Conservation (phyloP, 2,113 vertebrate genomes). For the Sapajus apella region DNA sequence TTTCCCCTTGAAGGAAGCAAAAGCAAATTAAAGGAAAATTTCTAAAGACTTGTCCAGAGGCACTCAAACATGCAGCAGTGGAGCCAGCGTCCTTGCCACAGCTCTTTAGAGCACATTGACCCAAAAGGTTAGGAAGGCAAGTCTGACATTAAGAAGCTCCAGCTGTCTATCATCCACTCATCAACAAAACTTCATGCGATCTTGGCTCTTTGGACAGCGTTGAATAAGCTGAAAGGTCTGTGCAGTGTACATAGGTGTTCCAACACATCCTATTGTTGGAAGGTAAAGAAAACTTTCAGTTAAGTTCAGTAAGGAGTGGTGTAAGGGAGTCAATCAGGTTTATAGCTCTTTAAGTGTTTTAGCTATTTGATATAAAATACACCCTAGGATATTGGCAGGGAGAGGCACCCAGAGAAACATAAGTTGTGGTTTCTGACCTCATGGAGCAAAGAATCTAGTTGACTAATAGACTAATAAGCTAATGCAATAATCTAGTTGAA, state of each 20-base stretch:
- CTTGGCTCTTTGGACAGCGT: neutral
- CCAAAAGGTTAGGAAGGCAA: neutral
- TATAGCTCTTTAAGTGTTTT: neutral
- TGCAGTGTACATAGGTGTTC: accelerated
- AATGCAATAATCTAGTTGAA: neutral
- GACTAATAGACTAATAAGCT: neutral
- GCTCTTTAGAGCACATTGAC: neutral
- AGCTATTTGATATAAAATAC: neutral
- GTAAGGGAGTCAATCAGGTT: neutral
- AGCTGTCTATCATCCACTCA: neutral
- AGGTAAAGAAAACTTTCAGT: neutral
- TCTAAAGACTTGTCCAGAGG: constrained; percentile 47
- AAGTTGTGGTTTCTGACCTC: neutral
- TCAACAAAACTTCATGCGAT: neutral
- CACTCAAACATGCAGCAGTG: neutral
- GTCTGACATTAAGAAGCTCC: neutral
- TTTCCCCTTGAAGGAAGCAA: constrained; percentile 47
- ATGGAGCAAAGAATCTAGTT: neutral
- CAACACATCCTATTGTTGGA: neutral
- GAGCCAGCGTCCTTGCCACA: neutral
- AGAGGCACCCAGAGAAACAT: neutral
- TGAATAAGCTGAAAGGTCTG: no score
- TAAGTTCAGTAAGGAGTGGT: neutral
- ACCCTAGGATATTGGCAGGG: neutral
- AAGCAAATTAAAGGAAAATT: constrained; percentile 50